Base-by-base conservation (phyloP, 1,140 invertebrate species). In the Drosophila yakuba region DNA sequence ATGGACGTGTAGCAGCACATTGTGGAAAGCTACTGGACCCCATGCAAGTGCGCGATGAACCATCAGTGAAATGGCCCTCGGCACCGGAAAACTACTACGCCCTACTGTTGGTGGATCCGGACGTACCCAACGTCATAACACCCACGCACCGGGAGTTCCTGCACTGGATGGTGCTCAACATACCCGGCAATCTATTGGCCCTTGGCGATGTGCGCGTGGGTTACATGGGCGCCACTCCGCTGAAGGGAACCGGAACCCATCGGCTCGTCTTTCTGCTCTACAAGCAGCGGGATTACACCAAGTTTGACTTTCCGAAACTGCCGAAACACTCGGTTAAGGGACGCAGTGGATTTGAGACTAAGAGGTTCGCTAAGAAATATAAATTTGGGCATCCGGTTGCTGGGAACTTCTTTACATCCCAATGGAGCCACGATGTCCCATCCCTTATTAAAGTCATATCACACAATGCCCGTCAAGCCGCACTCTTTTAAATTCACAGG, bases 151-250 rank as follows among this genome's bases (percentile, higher is more conserved):
- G 97, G 17, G 97, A 98, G 93, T 98, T 96, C 95, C 96, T 97
- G 82, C 98, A 98, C 91, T 99, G 98, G 97, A 92, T 98, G 10
- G 96, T 99, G 0, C 96, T 94, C 1, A 99, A 99, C 89, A 98
- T 99, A 88, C 97, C 97, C 4, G 97, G 96, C 20, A 93, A 93
- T 68, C 93, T 97, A 35, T 89, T 98, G 0, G 69, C 80, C 0
- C 93, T 95, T 55, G 98, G 98, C n/a, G 96, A 97, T 71, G 93
- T 94, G 32, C 93, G 98, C 97, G 95, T 95, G 1, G 95, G 95
- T 2, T 99, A 98, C 91, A 93, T 98, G 67, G 97, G 97, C 15
- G 94, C 97, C 48, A 97, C 96, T 17, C 97, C 98, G 1, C 96
- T 97, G 8, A 92, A 96, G 80, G 95, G 94, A 38, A 97, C 96